These are phyloP conservation scores for Megalonaias nervosa DNA, from an alignment of 1,140 invertebrate species.

Conservation along the genomic window DNA sequence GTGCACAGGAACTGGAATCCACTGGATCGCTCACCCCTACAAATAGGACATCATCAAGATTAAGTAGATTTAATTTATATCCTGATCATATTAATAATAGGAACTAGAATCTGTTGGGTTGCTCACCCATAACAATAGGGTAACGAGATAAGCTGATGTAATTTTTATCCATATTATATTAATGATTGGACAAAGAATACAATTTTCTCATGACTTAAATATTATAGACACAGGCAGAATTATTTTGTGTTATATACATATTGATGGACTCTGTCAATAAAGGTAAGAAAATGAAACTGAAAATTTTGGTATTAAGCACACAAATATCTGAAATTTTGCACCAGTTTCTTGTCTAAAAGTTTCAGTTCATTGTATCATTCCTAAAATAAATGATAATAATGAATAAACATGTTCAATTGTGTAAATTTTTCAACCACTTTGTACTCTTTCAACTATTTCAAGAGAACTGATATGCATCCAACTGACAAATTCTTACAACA, in stretches of 20 bases:
- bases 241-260: not conserved
- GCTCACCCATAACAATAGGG: not conserved
- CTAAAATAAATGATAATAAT: too few species aligned
- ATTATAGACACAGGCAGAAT: not conserved
- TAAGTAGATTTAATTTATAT: not conserved
- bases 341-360: too few species aligned
- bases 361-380: too few species aligned
- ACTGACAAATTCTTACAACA: too few species aligned
- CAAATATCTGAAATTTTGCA: too few species aligned
- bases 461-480: too few species aligned
- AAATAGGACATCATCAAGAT: not conserved
- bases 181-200: not conserved
- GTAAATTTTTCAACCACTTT: too few species aligned
- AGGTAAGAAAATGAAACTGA: too few species aligned
- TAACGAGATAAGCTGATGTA: not conserved
- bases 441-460: too few species aligned
- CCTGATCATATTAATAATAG: not conserved
- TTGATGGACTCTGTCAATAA: too few species aligned
- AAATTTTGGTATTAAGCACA: too few species aligned
- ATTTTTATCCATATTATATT: not conserved
- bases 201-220: not conserved
- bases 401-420: too few species aligned
- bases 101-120: not conserved
- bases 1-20: constrained; percentile 13
- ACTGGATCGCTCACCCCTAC: constrained; percentile 12